phyloP scores from a whole-genome alignment of 2,113 vertebrate species.

The Ahaetulla prasina region DNA sequence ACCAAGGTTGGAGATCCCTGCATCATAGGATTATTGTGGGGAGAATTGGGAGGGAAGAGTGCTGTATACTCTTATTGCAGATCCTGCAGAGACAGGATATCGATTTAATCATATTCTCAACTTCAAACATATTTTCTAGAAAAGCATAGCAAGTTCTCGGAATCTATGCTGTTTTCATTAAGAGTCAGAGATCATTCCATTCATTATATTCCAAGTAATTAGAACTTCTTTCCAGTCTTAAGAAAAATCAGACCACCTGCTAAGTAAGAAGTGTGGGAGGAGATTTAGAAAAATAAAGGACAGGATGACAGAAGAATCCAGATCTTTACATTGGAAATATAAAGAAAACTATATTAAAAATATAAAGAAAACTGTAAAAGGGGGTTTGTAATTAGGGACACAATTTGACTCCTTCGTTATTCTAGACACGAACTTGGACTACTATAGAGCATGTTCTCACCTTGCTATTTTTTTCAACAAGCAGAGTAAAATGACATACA shows the following conservation, averaged over 20 bases:
- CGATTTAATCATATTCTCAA: not conserved
- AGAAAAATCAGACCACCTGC: not conserved
- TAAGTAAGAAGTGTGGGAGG: not conserved
- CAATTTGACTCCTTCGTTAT: not conserved
- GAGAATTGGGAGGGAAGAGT: not conserved
- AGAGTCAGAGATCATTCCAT: not conserved
- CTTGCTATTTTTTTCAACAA: not conserved
- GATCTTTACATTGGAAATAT: not conserved
- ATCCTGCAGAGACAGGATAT: not conserved
- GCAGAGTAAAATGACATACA: slow-evolving; percentile 13
- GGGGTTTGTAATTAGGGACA: not conserved
- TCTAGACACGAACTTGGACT: not conserved
- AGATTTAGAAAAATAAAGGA: not conserved
- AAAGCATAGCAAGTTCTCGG: not conserved
- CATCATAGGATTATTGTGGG: not conserved
- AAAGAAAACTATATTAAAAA: not conserved
- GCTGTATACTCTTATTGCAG: not conserved
- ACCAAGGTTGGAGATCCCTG: no score
- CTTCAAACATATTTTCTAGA: not conserved
- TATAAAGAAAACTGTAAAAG: not conserved
- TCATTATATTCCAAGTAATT: not conserved
- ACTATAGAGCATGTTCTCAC: not conserved
- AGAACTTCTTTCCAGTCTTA: not conserved
- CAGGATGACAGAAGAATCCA: not conserved
- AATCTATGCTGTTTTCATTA: not conserved